Evolutionary conservation across 2,888 invertebrate species (phyloP), one percentile per base, ranked within the genome.

Genomic region (Lobophora halterata): DNA sequence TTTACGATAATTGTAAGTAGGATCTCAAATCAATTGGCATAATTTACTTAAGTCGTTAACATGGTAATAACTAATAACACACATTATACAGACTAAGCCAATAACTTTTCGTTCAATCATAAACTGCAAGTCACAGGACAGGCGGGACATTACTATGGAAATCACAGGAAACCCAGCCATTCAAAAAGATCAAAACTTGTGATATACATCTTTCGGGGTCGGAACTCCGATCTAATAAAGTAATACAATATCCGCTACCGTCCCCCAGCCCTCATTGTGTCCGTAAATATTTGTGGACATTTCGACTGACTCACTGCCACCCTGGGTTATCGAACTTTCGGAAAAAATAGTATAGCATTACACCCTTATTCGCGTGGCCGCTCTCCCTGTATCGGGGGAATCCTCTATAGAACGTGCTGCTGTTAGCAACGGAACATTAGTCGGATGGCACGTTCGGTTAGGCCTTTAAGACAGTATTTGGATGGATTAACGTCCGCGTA

Each of bases 251-350:
- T 50, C 50, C 50, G 50, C 32, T 33, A 19, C 37, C 37, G 39
- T 39, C 21, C 29, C 17, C 34, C 26, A 41, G 37, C 38, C 48
- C 42, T 46, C 48, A 40, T 49, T 42, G 50, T 48, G 37, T 33
- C 36, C 23, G 45, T 46, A 48, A 53, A 53, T 48, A 53, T 53
- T 52, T 60, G 67, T 65, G 58, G 62, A 61, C 58, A 54, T 64
- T 51, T 46, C 63, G 58, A 49, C 61, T 65, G 66, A 66, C 55
- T 66, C 65, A 58, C 53, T 49, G 20, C 34, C 35, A 3, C 29
- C 37, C 45, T 41, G 52, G 65, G 65, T 62, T 64, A 56, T 55
- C 55, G 65, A 65, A 65, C 62, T 55, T 46, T 45, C 44, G 23
- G 13, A 24, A 30, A 39, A 49, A 44, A 49, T 46, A 44, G 42